Evolutionary conservation across 1,140 invertebrate genomes (phyloP), one percentile per base, ranked within the genome.

Genomic region (Drosophila pruinosa): DNA sequence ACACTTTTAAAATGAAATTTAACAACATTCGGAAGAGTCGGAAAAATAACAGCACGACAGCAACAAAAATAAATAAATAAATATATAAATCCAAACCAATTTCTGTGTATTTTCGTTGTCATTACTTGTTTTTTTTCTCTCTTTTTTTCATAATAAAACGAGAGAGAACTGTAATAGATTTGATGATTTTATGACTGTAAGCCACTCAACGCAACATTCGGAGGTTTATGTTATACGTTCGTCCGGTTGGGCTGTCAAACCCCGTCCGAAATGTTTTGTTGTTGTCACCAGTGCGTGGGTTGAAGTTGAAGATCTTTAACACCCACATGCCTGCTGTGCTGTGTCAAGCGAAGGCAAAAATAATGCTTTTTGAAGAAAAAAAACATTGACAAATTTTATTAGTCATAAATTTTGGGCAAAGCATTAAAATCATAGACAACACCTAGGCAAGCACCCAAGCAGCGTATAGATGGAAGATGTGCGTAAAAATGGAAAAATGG

Each of bases 351-450:
- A 10, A 24, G 19, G 24, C 1, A 22, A 54, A 47, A 38, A 26
- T 21, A 47, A 36, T 47, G 15, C n/a, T 43, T 34, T 50, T 72
- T 61, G 8, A 7, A 12, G 19, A 53, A 71, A 56, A 47, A 73
- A 72, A 74, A 56, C 50, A 65, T 80, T 64, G 69, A 86, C 81
- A 71, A 85, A 81, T 85, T 85, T 85, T 85, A 85, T 85, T 86
- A 81, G 73, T 86, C 81, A 85, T 85, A 85, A 85, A 85, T 85
- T 86, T 67, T 43, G 50, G 69, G 57, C 72, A 68, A 67, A 17
- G 63, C 78, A 82, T 78, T 78, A 82, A 82, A 75, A 50, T 59
- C 61, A 59, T 64, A 63, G 52, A 26, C 38, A 82, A 75, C 75
- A 83, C 79, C 79, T 72, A 72, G 56, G 53, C 53, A 12, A 50